Percentiles rank a stretch among this genome's conserved stretches.
phyloP scores from a whole-genome alignment of 2,113 vertebrate genomes.

The Lophura nycthemera region DNA sequence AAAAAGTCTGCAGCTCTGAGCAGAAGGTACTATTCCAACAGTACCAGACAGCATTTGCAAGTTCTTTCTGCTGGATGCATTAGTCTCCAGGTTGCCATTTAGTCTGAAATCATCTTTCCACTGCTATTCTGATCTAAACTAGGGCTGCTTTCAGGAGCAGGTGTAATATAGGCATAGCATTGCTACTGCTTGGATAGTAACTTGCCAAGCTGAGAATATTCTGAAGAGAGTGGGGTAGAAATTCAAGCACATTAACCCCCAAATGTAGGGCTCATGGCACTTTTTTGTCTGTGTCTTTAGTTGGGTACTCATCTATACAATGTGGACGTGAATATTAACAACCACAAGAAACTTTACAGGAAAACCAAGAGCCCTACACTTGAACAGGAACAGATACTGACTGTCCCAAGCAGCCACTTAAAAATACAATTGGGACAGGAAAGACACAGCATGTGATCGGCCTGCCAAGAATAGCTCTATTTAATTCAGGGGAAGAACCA shows the following conservation, averaged over 20 bases:
- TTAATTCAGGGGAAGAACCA: neutral
- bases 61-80: rapidly evolving
- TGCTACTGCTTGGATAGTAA: neutral
- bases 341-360: neutral
- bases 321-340: neutral
- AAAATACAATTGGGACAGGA: conserved; percentile 15
- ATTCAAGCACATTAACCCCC: neutral
- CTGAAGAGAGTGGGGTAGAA: neutral
- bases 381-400: neutral
- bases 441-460: conserved; percentile 7
- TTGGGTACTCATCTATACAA: neutral
- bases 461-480: neutral
- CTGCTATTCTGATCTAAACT: neutral
- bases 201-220: neutral
- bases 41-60: neutral
- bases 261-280: neutral
- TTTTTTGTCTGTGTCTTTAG: neutral
- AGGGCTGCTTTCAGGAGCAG: neutral
- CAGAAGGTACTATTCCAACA: neutral
- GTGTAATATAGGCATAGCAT: neutral
- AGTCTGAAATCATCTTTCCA: neutral
- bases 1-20: neutral
- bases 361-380: neutral
- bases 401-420: neutral
- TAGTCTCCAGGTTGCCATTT: neutral